Evolutionary conservation across 2,888 invertebrate species (phyloP).

Genomic region (Nycteola revayana): DNA sequence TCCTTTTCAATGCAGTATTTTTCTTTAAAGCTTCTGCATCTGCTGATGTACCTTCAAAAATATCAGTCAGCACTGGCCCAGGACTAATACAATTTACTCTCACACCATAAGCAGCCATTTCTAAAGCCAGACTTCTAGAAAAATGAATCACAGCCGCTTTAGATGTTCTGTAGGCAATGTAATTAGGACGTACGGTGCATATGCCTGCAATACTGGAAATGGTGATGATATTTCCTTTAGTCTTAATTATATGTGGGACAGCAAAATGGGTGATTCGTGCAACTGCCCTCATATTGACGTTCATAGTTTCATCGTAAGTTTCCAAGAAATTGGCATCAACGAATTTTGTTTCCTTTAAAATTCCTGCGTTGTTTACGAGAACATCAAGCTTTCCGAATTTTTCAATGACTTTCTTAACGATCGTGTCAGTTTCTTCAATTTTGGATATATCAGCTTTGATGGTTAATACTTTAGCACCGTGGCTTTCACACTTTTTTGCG

Average conservation of each 20-base stretch:
- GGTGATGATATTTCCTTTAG: constrained; percentile 37
- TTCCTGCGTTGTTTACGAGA: constrained; percentile 18
- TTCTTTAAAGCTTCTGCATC: not conserved
- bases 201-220: constrained; percentile 32
- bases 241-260: constrained; percentile 33
- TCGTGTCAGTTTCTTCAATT: constrained; percentile 6
- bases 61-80: constrained; percentile 64
- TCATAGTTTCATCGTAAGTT: constrained; percentile 27
- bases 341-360: constrained; percentile 9
- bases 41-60: constrained; percentile 41
- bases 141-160: constrained; percentile 47
- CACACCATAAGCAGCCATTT: constrained; percentile 86
- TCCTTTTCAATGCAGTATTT: not conserved
- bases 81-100: constrained; percentile 77
- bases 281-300: constrained; percentile 30
- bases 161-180: constrained; percentile 27
- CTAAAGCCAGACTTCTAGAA: constrained; percentile 69
- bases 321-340: constrained; percentile 13
- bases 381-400: constrained; percentile 20
- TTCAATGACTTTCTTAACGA: constrained; percentile 16
- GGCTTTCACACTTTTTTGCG: constrained; percentile 22
- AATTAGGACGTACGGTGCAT: constrained; percentile 84
- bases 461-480: constrained; percentile 18
- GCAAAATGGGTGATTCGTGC: constrained; percentile 31
- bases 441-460: constrained; percentile 18